Evolutionary conservation across 2,797 vertebrate genomes (phyloP).

Genomic region (Karalla daura): DNA sequence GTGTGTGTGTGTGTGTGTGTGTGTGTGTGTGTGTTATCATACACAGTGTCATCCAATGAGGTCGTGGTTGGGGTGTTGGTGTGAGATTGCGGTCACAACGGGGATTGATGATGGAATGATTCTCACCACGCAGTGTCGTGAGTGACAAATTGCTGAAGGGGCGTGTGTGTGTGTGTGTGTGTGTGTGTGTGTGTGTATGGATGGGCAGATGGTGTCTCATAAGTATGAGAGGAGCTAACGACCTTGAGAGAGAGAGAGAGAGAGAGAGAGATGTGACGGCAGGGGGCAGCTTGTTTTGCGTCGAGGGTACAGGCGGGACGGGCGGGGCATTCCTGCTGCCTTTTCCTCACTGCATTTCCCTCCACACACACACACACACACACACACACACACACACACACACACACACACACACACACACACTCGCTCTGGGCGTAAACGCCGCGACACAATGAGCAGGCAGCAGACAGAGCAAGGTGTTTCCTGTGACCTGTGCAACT

Average conservation of each 20-base stretch:
- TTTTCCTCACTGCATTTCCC: constrained; percentile 68
- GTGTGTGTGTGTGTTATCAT: neutral
- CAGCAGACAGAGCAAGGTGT: constrained; percentile 76
- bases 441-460: constrained; percentile 66
- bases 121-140: constrained; percentile 2
- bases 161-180: neutral
- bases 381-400: neutral
- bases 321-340: constrained; percentile 57
- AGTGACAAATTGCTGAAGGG: constrained; percentile 40
- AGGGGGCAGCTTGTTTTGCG: constrained; percentile 39
- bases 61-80: constrained; percentile 12
- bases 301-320: constrained; percentile 28
- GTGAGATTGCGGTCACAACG: constrained; percentile 10
- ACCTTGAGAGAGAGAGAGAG: constrained; percentile 45
- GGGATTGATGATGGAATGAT: constrained; percentile 47
- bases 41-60: neutral
- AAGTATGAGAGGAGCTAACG: constrained; percentile 22
- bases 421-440: constrained; percentile 40
- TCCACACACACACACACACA: constrained; percentile 1
- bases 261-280: constrained; percentile 5
- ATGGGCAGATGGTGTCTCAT: constrained; percentile 60
- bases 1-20: neutral
- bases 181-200: neutral
- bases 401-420: constrained; percentile 1
- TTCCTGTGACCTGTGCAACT: constrained; percentile 77